A percentile compares a stretch with the other conserved stretches of the same genome.
Conservation (phyloP, 2,888 invertebrate genomes). For the Nysson spinosus region DNA sequence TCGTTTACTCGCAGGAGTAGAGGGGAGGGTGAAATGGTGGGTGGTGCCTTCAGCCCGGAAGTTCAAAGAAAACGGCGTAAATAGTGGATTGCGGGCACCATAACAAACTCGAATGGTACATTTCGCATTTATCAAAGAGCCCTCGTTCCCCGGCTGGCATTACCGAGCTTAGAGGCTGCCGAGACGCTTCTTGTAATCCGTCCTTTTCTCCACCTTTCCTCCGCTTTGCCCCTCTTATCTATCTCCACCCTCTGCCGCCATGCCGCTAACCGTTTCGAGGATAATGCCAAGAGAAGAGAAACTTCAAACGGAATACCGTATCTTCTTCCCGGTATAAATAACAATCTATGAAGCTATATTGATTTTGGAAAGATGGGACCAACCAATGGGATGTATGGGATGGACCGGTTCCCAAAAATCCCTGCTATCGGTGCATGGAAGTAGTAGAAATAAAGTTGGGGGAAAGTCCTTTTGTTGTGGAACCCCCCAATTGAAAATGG, state of each 20-base stretch:
- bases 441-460: neutral
- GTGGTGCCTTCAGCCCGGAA: constrained; percentile 41
- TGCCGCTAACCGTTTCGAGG: constrained; percentile 50
- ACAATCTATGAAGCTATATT: constrained; percentile 55
- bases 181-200: constrained; percentile 65
- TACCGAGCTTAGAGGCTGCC: constrained; percentile 59
- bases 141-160: constrained; percentile 55
- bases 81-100: constrained; percentile 60
- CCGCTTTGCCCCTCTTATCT: constrained; percentile 27
- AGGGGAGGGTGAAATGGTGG: too few species aligned
- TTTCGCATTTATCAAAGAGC: constrained; percentile 66
- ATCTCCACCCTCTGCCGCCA: constrained; percentile 39
- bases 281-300: constrained; percentile 56
- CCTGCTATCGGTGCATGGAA: neutral
- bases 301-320: constrained; percentile 64
- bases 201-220: constrained; percentile 39
- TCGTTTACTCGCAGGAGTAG: constrained; percentile 46
- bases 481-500: constrained; percentile 22
- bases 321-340: constrained; percentile 57
- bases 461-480: constrained; percentile 23
- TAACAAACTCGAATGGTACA: constrained; percentile 65
- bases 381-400: constrained; percentile 11
- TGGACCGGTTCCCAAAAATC: constrained; percentile 24
- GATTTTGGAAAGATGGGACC: constrained; percentile 47
- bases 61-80: constrained; percentile 63